Base-by-base conservation (phyloP, 2,888 invertebrate genomes). In the Sympetrum striolatum region DNA sequence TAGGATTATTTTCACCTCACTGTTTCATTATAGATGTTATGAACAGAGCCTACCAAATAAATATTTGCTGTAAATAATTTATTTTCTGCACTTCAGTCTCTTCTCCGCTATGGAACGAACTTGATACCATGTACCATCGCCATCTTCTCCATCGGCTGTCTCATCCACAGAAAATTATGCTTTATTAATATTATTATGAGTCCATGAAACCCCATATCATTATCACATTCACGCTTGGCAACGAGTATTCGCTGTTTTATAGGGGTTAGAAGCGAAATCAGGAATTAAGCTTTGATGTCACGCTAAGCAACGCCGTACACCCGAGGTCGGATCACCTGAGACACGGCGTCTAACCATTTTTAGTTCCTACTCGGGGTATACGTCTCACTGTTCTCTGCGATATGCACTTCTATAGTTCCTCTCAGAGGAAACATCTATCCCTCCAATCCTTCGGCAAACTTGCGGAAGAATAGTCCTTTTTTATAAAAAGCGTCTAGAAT, bases 341-440 rank as follows among this genome's bases (percentile, higher is more conserved):
- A 73, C 73, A 31, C 18, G 73, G 73, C 22, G 31, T 25, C 31
- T 25, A 31, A 25, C 31, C 31, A 3, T 31, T 31, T 73, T 73
- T 73, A 25, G 25, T 31, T 73, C 73, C 73, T 73, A 31, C 31
- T 73, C 73, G 73, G 15, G 25, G 22, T 12, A 31, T 73, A 14
- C 31, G 0, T 31, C 10, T 31, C 73, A 73, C 14, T 10, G 15
- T 31, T 31, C 25, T 31, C 25, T 3, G 25, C 31, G 15, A 73
- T 60, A 14, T 86, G 35, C 64, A n/a, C n/a, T n/a, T 35, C 15
- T 60, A 35, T 58, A 35, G 37, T 64, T 86, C 86, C 86, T 86
- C 86, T 58, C 64, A 64, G 86, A 86, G 86, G 86, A 86, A 86
- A 86, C 86, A 86, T 22, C 2, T 22, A 58, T 60, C 37, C 58